Evolutionary conservation across 2,113 vertebrate genomes (phyloP), one percentile per base, ranked within the genome.

Genomic region (Aspidoscelis tigris): DNA sequence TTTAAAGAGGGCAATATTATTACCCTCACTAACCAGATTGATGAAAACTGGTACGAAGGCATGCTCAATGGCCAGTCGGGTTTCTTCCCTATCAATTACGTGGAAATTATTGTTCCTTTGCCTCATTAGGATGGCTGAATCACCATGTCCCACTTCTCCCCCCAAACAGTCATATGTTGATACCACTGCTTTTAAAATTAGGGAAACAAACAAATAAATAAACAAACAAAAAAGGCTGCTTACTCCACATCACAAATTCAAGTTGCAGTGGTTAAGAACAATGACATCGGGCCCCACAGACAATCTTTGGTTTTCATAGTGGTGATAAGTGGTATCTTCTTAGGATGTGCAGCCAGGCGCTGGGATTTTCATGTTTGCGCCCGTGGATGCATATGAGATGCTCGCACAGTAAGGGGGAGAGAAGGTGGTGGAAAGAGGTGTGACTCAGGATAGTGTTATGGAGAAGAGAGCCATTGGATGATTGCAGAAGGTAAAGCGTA

Each of bases 1-100:
- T 99, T 99, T 95, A 99, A 99, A 92, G 99, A 99, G 91, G 98
- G 98, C 26, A 98, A 99, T 83, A 91, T 99, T 93, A 99, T 99
- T 95, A 99, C 97, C 75, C 96, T 99, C 88, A 99, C 98, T 93
- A 99, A 98, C 90, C 98, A 99, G 91, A 99, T 99, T 84, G 99
- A 99, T 86, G 99, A 99, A 83, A 99, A 99, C 95, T 99, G 99
- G 99, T 99, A 99, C 80, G 99, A 99, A 94, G 99, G 99, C 16
- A 98, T 98, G 98, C 93, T 99, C 88, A 96, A 98, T 53, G 99
- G 98, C 93, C 98, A 98, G 93, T 99, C 99, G 0, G 99, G 99
- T 92, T 99, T 99, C 95, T 99, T 99, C 92, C 99, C 99, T 72
- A 98, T 99, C 95, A 99, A 99, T 92, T 99, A 99, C 64, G 99